These are phyloP conservation scores for Cyanocitta stelleri DNA, from an alignment of 2,113 vertebrate species.

Conservation along the genomic window DNA sequence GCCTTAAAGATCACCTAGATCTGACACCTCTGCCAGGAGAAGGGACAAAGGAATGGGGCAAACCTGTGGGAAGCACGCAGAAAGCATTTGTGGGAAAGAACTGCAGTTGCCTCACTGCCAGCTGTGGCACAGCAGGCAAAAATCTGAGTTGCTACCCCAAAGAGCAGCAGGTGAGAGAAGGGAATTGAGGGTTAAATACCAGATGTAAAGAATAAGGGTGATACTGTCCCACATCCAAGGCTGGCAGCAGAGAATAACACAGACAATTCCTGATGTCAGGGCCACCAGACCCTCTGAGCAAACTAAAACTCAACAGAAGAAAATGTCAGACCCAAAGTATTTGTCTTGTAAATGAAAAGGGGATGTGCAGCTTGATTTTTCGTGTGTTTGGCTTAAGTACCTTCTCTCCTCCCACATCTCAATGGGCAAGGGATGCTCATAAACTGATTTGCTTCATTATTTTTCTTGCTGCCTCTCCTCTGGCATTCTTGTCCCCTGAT, in stretches of 20 bases:
- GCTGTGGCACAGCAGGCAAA: background rate
- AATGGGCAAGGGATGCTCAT: background rate
- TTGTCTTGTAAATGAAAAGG: background rate
- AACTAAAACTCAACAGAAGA: background rate
- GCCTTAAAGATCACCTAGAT: background rate
- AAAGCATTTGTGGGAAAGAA: background rate
- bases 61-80: background rate
- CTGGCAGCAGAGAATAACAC: background rate
- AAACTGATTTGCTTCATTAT: background rate
- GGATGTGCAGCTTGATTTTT: background rate
- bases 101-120: background rate
- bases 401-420: background rate
- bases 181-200: background rate
- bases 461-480: background rate
- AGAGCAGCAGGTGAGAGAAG: background rate
- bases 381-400: background rate
- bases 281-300: background rate
- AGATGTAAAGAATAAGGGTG: background rate
- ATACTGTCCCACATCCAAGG: background rate
- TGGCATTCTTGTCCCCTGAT: background rate
- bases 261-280: background rate
- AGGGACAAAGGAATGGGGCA: background rate
- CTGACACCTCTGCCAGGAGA: background rate
- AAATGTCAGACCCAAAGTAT: background rate
- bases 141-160: background rate